Conservation (phyloP, 2,113 vertebrate species). For the Microtus pennsylvanicus region DNA sequence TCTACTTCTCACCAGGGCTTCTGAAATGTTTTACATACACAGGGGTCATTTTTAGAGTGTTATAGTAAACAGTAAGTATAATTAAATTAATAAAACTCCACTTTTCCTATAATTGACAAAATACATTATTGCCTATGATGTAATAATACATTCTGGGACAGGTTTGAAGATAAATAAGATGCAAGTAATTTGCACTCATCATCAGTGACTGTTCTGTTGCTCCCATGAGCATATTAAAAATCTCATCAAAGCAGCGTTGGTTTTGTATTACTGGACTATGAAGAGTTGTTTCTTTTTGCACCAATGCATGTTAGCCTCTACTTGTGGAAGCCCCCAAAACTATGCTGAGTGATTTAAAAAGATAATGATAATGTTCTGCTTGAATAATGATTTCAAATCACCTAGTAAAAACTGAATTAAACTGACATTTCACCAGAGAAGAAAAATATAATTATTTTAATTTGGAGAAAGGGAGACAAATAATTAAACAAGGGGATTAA, state of each 20-base stretch:
- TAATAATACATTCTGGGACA: constrained; percentile 30
- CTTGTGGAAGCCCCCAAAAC: constrained; percentile 54
- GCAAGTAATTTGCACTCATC: constrained; percentile 55
- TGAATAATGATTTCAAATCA: constrained; percentile 51
- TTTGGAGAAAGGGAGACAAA: background rate
- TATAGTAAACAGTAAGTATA: constrained; percentile 24
- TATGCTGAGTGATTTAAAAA: constrained; percentile 19
- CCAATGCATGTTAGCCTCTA: background rate
- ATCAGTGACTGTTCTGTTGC: constrained; percentile 57
- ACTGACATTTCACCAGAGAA: background rate
- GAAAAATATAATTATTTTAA: constrained; percentile 11
- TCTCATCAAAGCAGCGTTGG: constrained; percentile 42
- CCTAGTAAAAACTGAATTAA: constrained; percentile 51
- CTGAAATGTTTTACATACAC: background rate
- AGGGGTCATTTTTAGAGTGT: background rate
- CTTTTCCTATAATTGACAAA: constrained; percentile 42
- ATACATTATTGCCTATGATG: background rate
- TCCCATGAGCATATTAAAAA: constrained; percentile 67
- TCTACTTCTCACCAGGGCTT: constrained; percentile 2
- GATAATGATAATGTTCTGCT: background rate
- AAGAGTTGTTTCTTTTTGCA: constrained; percentile 6
- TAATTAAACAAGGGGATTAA: background rate
- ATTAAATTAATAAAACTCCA: constrained; percentile 60
- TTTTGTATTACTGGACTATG: constrained; percentile 35
- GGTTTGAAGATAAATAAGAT: constrained; percentile 66